These are phyloP conservation scores for Stegophylla sp. DNA, from an alignment of 2,888 invertebrate species.

Conservation along the genomic window DNA sequence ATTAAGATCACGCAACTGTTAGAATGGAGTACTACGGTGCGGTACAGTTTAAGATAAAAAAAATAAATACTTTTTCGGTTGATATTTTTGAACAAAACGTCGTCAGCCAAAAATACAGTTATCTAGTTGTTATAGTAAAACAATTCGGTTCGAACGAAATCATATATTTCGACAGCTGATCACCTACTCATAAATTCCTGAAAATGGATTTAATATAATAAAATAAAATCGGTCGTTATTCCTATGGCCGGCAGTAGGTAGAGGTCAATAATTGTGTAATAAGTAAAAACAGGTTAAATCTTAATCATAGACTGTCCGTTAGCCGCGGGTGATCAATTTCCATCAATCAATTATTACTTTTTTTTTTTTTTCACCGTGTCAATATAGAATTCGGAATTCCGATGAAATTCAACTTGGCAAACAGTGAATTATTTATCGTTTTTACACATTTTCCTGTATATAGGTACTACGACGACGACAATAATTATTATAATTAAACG, in stretches of 20 bases:
- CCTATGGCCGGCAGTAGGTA: not conserved
- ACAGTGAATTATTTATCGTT: not conserved
- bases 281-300: slow-evolving; percentile 35
- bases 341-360: not conserved
- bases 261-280: not conserved
- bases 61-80: too few species aligned
- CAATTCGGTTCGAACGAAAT: not conserved
- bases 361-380: not conserved
- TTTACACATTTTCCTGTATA: not conserved
- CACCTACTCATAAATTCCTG: slow-evolving; percentile 8
- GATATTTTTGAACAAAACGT: not conserved
- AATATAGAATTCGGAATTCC: slow-evolving; percentile 26
- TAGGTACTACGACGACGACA: not conserved
- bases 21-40: too few species aligned
- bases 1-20: too few species aligned
- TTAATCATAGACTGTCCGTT: slow-evolving; percentile 30
- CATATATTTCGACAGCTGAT: not conserved
- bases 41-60: too few species aligned
- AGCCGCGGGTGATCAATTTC: slow-evolving; percentile 15
- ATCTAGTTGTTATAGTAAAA: not conserved
- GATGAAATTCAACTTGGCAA: slow-evolving; percentile 9
- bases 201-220: slow-evolving; percentile 11
- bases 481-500: slow-evolving; percentile 16
- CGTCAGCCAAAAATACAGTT: not conserved
- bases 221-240: slow-evolving; percentile 1